A percentile compares a stretch with the other conserved stretches of the same genome.
These are phyloP conservation scores for Xylocopa sonorina DNA, from an alignment of 1,140 invertebrate genomes.

Conservation along the genomic window DNA sequence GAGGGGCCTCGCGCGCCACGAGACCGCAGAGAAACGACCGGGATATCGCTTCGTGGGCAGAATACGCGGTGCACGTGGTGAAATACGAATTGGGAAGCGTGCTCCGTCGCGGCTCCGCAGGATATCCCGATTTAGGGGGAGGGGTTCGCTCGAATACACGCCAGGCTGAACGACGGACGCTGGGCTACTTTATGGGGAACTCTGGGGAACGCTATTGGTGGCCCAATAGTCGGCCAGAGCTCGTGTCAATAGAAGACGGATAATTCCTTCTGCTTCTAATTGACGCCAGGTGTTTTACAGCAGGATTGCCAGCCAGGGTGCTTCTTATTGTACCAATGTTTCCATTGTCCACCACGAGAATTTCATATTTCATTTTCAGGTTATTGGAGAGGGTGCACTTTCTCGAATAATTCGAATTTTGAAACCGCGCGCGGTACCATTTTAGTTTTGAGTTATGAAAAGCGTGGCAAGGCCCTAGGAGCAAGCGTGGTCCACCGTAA, in stretches of 20 bases:
- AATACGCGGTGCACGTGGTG: conserved; percentile 50
- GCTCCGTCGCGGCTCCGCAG: conserved; percentile 52
- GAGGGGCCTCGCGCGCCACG: conserved; percentile 15
- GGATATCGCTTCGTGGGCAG: conserved; percentile 59
- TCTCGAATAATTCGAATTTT: not conserved
- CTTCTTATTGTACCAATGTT: too few relatives aligned
- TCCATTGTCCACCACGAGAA: too few relatives aligned
- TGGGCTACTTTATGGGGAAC: not conserved
- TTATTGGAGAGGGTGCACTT: too few relatives aligned
- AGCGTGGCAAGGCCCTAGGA: not conserved
- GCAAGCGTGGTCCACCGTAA: not conserved
- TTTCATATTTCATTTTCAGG: too few relatives aligned
- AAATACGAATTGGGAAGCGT: conserved; percentile 67
- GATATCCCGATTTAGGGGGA: conserved; percentile 63
- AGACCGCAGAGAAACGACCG: conserved; percentile 28
- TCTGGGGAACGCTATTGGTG: not conserved
- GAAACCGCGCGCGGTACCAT: not conserved
- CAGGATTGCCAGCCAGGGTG: not conserved
- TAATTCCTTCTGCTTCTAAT: conserved; percentile 7
- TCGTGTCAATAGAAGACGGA: conserved; percentile 6
- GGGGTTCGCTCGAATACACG: conserved; percentile 38
- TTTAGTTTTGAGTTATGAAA: not conserved
- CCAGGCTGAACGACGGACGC: not conserved
- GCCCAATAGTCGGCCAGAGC: not conserved
- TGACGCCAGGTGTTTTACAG: not conserved